A percentile compares a stretch with the other conserved stretches of the same genome.
Evolutionary conservation across 2,113 vertebrate species (phyloP).

Genomic region (Lagopus muta): DNA sequence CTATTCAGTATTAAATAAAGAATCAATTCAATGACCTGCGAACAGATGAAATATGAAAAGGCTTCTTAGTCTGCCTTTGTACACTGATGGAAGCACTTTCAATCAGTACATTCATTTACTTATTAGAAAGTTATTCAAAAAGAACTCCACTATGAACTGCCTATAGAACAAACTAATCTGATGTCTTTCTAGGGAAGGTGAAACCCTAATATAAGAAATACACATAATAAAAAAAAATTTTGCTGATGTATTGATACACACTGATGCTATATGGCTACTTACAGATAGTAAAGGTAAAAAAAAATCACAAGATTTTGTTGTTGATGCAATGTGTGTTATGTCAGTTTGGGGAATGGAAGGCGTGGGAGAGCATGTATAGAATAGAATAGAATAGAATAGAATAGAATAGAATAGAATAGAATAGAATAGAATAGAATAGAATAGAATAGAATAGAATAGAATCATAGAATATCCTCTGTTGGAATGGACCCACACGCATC

Average conservation of each 20-base stretch:
- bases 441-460: neutral
- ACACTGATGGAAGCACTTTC: constrained; percentile 14
- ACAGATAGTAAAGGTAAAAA: neutral
- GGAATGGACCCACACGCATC: neutral
- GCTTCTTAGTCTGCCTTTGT: constrained; percentile 40
- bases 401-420: neutral
- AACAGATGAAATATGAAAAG: constrained; percentile 55
- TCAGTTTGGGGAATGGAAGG: neutral
- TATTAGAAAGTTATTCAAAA: constrained; percentile 36
- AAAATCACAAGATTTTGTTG: neutral
- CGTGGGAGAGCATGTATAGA: neutral
- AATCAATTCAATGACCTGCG: constrained; percentile 43
- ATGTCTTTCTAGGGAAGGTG: neutral
- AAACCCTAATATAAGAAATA: neutral
- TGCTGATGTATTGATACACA: neutral
- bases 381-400: neutral
- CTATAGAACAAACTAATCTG: constrained; percentile 21
- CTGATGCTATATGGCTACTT: neutral
- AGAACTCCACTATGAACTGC: neutral
- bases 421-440: neutral
- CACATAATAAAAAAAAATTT: neutral
- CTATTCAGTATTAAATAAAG: constrained; percentile 29
- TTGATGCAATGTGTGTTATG: neutral
- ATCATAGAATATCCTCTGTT: neutral
- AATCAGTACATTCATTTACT: constrained; percentile 35